Conservation (phyloP, 2,797 vertebrate genomes). For the Phataginus tetradactyla region DNA sequence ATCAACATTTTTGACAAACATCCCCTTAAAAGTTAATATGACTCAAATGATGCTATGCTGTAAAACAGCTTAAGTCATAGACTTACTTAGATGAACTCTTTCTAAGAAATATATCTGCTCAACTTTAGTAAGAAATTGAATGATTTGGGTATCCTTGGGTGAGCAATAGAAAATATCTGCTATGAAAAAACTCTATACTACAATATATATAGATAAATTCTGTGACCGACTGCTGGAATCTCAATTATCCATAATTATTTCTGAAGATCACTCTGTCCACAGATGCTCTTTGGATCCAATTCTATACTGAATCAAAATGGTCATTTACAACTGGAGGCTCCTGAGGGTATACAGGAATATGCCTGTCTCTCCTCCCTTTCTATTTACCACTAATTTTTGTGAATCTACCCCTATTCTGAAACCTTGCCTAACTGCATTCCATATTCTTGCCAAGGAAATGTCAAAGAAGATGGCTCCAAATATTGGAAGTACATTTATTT, state of each 20-base stretch:
- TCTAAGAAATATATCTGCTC: not conserved
- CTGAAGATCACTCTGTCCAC: not conserved
- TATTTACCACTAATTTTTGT: not conserved
- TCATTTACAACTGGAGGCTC: not conserved
- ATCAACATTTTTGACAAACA: conserved; percentile 23
- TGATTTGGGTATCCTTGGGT: not conserved
- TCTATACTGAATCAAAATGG: not conserved
- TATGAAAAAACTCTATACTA: not conserved
- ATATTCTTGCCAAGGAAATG: not conserved
- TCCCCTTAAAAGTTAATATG: not conserved
- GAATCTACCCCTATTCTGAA: not conserved
- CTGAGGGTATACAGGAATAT: not conserved
- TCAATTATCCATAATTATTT: conserved; percentile 31
- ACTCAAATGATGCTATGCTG: not conserved
- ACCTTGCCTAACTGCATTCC: not conserved
- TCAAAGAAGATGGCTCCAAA: not conserved
- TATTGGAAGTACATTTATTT: not conserved
- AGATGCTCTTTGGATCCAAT: not conserved
- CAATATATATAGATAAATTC: not conserved
- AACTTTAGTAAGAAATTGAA: not conserved
- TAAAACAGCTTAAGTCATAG: not conserved
- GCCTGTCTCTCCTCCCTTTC: not conserved
- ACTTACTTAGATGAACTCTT: not conserved
- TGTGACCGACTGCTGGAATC: not conserved
- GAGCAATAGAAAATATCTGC: not conserved